These are phyloP conservation scores for Clanis bilineata DNA, from an alignment of 2,888 invertebrate species.

Conservation along the genomic window DNA sequence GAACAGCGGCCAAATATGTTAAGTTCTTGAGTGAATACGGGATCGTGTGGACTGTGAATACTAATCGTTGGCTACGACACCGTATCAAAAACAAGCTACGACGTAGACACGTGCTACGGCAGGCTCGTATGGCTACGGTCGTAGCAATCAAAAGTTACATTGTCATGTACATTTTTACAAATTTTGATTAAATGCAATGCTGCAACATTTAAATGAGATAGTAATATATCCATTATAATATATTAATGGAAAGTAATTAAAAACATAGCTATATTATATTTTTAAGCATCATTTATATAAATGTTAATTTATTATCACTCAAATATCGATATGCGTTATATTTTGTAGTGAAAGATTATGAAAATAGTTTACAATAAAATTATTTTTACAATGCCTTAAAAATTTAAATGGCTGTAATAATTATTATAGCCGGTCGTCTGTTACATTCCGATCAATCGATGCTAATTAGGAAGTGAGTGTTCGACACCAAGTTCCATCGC, in stretches of 20 bases:
- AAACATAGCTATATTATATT: not conserved
- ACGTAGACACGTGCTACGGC: conserved; percentile 67
- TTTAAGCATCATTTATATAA: not conserved
- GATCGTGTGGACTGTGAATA: conserved; percentile 60
- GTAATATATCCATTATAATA: not conserved
- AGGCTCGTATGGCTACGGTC: conserved; percentile 42
- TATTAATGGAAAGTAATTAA: not conserved
- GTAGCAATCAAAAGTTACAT: not conserved
- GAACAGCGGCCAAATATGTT: conserved; percentile 76
- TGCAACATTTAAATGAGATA: not conserved
- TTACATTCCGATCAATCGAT: conserved; percentile 67
- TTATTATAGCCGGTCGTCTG: conserved; percentile 25
- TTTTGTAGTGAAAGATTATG: too few relatives aligned
- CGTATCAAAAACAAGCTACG: conserved; percentile 46
- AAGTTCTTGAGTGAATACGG: conserved; percentile 62
- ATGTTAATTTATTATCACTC: not conserved
- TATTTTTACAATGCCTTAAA: not conserved
- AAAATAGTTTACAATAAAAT: not conserved
- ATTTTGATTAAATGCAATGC: not conserved
- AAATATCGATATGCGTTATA: too few relatives aligned
- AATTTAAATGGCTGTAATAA: not conserved
- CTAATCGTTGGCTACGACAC: conserved; percentile 52
- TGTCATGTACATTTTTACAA: not conserved
- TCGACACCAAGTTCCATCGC: conserved; percentile 74
- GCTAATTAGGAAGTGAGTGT: conserved; percentile 78